Percentiles rank a stretch among this genome's conserved stretches.
phyloP scores from a whole-genome alignment of 2,113 vertebrate genomes.

The Gymnocephalus cernua region DNA sequence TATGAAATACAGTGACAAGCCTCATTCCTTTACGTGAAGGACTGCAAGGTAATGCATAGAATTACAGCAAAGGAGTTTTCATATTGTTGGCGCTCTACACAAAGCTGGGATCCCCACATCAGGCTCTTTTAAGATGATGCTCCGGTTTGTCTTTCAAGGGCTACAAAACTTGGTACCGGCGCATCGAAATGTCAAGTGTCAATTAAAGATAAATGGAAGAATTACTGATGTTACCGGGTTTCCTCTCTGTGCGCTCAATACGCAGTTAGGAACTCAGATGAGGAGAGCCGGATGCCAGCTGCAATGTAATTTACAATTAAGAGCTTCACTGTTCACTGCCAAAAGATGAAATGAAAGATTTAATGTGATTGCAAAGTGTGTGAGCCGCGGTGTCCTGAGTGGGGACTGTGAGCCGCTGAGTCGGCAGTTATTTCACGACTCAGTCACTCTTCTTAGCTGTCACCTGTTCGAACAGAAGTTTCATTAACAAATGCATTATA shows the following conservation, averaged over 20 bases:
- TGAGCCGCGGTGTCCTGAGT: conserved; percentile 41
- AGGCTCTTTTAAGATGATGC: conserved; percentile 28
- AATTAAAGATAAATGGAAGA: conserved; percentile 63
- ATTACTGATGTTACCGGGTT: conserved; percentile 37
- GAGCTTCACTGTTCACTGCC: conserved; percentile 54
- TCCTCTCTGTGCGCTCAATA: conserved; percentile 23
- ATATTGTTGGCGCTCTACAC: conserved; percentile 15
- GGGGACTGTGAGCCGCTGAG: conserved; percentile 15
- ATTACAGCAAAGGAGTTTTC: conserved; percentile 46
- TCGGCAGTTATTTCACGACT: conserved; percentile 26
- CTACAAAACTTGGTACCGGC: conserved; percentile 17
- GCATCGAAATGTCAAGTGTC: conserved; percentile 68
- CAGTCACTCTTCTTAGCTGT: conserved; percentile 10
- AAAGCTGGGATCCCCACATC: conserved; percentile 18
- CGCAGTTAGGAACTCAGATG: conserved; percentile 38
- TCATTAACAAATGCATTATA: conserved; percentile 29
- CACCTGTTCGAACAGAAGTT: conserved; percentile 36
- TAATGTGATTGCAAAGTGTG: conserved; percentile 53
- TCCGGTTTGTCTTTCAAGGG: conserved; percentile 49
- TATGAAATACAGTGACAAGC: conserved; percentile 53
- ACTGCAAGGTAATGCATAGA: conserved; percentile 55
- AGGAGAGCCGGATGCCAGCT: conserved; percentile 60
- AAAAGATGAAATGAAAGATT: conserved; percentile 70
- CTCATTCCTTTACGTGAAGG: conserved; percentile 49
- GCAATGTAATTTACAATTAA: conserved; percentile 75